A percentile compares a stretch with the other conserved stretches of the same genome.
phyloP scores from a whole-genome alignment of 2,113 vertebrate genomes.

The Phylloscopus trochilus region DNA sequence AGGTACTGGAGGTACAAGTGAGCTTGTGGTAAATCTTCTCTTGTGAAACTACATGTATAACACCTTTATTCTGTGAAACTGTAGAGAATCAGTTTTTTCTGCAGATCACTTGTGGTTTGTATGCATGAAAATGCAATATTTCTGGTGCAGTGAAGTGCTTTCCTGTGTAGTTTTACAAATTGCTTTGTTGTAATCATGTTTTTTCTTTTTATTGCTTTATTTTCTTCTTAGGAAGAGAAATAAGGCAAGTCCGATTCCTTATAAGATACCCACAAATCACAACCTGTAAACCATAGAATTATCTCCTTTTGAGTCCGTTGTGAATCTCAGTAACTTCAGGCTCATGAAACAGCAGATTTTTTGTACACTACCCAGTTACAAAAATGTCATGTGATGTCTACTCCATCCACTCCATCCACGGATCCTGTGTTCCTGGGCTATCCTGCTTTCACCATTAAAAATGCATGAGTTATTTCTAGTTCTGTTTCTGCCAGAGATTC shows the following conservation, averaged over 20 bases:
- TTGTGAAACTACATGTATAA: background rate
- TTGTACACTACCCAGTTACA: background rate
- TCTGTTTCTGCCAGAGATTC: background rate
- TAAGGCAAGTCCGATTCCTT: background rate
- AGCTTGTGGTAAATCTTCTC: background rate
- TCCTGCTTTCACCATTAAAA: background rate
- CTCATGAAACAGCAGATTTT: background rate
- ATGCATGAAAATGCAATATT: slow-evolving; percentile 47
- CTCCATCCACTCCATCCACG: background rate
- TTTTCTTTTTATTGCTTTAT: background rate
- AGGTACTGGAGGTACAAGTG: background rate
- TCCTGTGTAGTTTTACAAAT: background rate
- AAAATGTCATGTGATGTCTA: background rate
- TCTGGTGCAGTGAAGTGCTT: slow-evolving; percentile 16
- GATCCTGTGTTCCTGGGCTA: background rate
- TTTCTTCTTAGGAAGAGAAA: background rate
- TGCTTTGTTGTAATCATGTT: background rate
- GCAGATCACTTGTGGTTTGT: background rate
- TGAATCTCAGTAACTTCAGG: background rate
- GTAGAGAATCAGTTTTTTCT: slow-evolving; percentile 34
- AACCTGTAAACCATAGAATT: background rate
- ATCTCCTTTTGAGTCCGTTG: background rate
- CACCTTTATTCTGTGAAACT: background rate
- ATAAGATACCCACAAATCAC: background rate
- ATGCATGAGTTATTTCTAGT: background rate